Conservation (phyloP, 2,113 vertebrate species). For the Myxocyprinus asiaticus region DNA sequence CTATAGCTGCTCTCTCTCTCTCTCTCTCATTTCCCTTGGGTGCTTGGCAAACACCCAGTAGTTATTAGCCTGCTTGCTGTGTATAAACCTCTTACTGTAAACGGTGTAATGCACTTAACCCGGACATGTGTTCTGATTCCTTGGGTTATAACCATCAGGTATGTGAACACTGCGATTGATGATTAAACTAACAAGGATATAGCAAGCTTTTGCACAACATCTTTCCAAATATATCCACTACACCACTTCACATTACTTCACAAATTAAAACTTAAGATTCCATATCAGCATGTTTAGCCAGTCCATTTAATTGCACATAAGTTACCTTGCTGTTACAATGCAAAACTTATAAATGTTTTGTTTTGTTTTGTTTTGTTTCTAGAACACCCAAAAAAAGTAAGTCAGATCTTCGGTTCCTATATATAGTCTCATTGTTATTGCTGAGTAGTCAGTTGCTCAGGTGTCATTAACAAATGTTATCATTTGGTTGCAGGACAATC, state of each 20-base stretch:
- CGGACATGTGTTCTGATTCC: conserved; percentile 25
- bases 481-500: conserved; percentile 15
- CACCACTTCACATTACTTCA: background rate
- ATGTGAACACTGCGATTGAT: conserved; percentile 2
- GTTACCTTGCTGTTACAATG: background rate
- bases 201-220: background rate
- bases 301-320: background rate
- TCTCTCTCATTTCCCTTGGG: conserved; percentile 48
- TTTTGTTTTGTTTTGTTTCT: no score
- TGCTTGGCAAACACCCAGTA: conserved; percentile 40
- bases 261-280: background rate
- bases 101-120: conserved; percentile 36
- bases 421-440: background rate
- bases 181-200: background rate
- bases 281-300: no score
- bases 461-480: conserved; percentile 23
- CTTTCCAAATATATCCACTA: background rate
- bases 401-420: no score
- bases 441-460: background rate
- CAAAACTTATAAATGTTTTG: no score
- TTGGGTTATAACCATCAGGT: conserved; percentile 20
- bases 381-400: no score
- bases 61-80: conserved; percentile 26
- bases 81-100: conserved; percentile 47
- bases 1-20: conserved; percentile 24